These are phyloP conservation scores for Xiphophorus maculatus DNA, from an alignment of 2,113 vertebrate species.

Conservation along the genomic window DNA sequence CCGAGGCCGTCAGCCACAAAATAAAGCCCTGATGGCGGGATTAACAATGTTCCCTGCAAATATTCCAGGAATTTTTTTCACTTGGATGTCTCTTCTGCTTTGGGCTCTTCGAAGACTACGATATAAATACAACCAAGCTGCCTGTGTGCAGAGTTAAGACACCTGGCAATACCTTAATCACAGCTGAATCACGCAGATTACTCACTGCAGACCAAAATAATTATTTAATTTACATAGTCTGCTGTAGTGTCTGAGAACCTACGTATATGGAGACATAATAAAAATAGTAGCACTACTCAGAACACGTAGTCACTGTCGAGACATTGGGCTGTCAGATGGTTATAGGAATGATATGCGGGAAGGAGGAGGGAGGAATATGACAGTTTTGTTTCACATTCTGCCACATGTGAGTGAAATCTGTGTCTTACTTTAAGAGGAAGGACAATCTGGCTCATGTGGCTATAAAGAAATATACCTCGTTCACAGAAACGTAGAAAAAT, in stretches of 20 bases:
- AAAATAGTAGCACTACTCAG: conserved; percentile 21
- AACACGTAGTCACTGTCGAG: conserved; percentile 18
- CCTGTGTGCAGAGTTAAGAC: background rate
- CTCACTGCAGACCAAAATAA: background rate
- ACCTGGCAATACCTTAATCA: conserved; percentile 12
- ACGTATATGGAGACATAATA: conserved; percentile 3
- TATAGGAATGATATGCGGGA: conserved; percentile 3
- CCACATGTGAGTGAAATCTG: conserved; percentile 6
- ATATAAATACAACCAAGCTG: background rate
- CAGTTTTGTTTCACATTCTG: conserved; percentile 15
- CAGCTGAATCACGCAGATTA: background rate
- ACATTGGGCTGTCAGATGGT: conserved; percentile 30
- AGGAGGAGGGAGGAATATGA: conserved; percentile 19
- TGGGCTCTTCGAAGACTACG: background rate
- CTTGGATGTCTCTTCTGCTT: background rate
- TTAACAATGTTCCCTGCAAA: background rate
- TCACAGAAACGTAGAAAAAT: background rate
- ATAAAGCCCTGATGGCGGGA: background rate
- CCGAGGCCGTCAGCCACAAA: too few species aligned
- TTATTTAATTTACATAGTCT: conserved; percentile 3
- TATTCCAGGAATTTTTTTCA: background rate
- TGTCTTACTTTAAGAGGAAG: conserved; percentile 5
- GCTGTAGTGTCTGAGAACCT: background rate
- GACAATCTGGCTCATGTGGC: background rate
- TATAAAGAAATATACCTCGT: background rate